Evolutionary conservation across 1,140 invertebrate species (phyloP).

Genomic region (Pseudobourletiella spinata): DNA sequence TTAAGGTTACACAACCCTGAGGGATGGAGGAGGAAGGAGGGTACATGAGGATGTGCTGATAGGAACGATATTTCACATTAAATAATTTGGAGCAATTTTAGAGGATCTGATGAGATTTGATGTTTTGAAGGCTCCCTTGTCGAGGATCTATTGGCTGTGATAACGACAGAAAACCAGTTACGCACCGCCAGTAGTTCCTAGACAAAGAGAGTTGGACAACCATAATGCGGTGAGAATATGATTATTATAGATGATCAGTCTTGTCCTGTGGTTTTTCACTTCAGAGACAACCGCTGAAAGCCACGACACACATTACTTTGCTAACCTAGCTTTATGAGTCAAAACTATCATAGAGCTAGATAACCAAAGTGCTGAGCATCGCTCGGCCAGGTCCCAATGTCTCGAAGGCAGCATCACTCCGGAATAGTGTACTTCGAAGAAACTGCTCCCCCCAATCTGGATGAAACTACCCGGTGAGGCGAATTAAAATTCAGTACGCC

Average conservation of each 20-base stretch:
- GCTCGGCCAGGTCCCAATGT: too few relatives aligned
- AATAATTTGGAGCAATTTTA: too few relatives aligned
- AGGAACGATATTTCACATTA: too few relatives aligned
- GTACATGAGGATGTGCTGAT: too few relatives aligned
- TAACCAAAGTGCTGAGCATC: slow-evolving; percentile 46
- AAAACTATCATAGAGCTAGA: slow-evolving; percentile 49
- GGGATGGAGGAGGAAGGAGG: too few relatives aligned
- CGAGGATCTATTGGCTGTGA: slow-evolving; percentile 37
- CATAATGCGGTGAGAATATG: background rate
- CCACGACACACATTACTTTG: slow-evolving; percentile 44
- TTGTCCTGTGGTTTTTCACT: too few relatives aligned
- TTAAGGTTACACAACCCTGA: too few relatives aligned
- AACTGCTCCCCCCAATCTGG: slow-evolving; percentile 14
- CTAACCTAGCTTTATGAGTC: slow-evolving; percentile 55
- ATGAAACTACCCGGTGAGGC: slow-evolving; percentile 36
- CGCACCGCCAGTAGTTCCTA: slow-evolving; percentile 37
- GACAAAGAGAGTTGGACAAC: slow-evolving; percentile 33
- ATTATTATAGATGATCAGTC: too few relatives aligned
- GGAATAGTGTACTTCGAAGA: too few relatives aligned
- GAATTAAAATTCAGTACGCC: background rate
- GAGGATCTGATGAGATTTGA: background rate
- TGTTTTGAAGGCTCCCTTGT: slow-evolving; percentile 27
- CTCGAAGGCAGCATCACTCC: too few relatives aligned
- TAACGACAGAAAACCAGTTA: slow-evolving; percentile 33
- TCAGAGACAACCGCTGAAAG: background rate